Evolutionary conservation across 1,140 invertebrate species (phyloP), one percentile per base, ranked within the genome.

Genomic region (Philopotamus ludificatus): DNA sequence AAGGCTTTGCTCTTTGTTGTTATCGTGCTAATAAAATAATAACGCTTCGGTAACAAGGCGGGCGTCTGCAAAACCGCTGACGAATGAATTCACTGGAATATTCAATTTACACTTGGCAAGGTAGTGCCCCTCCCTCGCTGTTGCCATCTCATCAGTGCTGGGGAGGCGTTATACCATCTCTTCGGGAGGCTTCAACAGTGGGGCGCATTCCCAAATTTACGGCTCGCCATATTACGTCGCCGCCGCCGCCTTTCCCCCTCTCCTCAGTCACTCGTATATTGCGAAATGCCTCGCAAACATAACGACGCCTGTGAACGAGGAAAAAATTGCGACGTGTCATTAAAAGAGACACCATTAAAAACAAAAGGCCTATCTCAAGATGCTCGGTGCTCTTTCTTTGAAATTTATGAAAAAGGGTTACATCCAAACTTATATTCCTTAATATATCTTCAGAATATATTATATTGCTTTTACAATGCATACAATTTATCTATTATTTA

Each of bases 21-120:
- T 57, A 57, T 42, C 54, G 39, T 21, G 34, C 34, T 57, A 57
- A 57, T 57, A 57, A 57, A 57, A 57, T 57, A 57, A 57, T 57
- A 42, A 57, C 20, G 53, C 28, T 10, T 55, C 28, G 9, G 53
- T 55, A 55, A 55, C 53, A 55, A 57, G 39, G 54, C 16, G 50
- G 50, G 21, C 18, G 50, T 25, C 18, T 22, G 50, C 23, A 22
- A 57, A 57, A 57, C 34, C 54, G 54, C 54, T 57, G 54, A 57
- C 54, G 54, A 57, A 57, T 42, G 39, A 57, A 57, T 57, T 28
- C 54, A 22, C 34, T 42, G 39, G 54, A 57, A 57, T 57, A 57
- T 57, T 57, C 54, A 57, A 57, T 57, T 55, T 34, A 34, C 28
- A 34, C 28, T 34, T 34, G 28, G 28, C 28, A 34, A 4, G 12